Evolutionary conservation across 2,888 invertebrate species (phyloP), one percentile per base, ranked within the genome.

Genomic region (Buathra laborator): DNA sequence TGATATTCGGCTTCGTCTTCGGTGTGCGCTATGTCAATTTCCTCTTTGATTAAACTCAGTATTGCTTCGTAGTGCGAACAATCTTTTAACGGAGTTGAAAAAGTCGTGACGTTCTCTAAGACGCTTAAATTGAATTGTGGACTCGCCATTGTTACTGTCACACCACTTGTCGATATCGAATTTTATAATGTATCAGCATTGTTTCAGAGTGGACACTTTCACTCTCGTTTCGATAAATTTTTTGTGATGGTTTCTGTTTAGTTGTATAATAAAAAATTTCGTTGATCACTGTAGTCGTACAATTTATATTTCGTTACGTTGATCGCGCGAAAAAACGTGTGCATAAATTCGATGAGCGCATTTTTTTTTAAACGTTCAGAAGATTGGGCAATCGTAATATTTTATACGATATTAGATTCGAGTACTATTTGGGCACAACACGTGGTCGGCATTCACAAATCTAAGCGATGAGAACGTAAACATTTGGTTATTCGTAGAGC

Each of bases 61-160:
- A 85, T 68, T 3, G 53, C 29, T 4, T 80, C 67, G 62, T 83
- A 80, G 7, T 85, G 16, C 10, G 51, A 44, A 2, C 16, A 67
- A 44, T 64, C 12, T 43, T 83, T 83, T 7, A 76, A 37, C 0
- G 82, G 80, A 12, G 75, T 82, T 44, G 48, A 16, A 32, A 80
- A 72, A 14, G 37, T 14, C 10, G 67, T 37, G 1, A 14, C 85
- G n/a, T 85, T 77, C 24, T 83, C 85, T 51, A 85, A 29, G 1
- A 80, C 72, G n/a, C 85, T 85, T 14, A 85, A 62, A 51, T 83
- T 85, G 19, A 85, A 85, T 44, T 77, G 68, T 14, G 43, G 9
- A 0, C 43, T 62, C 6, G 37, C 67, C 72, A 78, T 78, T 1
- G 1, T 72, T 7, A 19, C 37, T 16, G 3, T 68, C 19, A 43